These are phyloP conservation scores for Helicoverpa zea DNA, from an alignment of 1,140 invertebrate genomes.

Conservation along the genomic window DNA sequence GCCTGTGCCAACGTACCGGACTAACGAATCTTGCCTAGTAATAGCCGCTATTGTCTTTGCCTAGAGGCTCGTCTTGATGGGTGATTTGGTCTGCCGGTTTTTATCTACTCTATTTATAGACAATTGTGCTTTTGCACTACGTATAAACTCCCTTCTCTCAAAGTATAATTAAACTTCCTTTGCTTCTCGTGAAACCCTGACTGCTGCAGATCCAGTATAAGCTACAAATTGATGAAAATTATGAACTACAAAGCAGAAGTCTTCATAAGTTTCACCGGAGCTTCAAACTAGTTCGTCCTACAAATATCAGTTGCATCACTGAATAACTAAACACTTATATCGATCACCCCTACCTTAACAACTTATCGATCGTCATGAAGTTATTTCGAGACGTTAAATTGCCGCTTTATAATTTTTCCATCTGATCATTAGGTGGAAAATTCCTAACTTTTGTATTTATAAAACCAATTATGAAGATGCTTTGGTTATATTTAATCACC, in stretches of 20 bases:
- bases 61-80: no score
- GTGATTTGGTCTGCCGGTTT: no score
- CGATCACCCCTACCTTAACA: background rate
- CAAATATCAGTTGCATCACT: conserved; percentile 10
- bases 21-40: background rate
- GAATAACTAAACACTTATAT: conserved; percentile 18
- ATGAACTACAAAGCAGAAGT: no score
- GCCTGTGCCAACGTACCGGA: background rate
- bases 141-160: no score
- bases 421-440: background rate
- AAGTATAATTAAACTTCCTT: no score
- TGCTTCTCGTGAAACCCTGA: no score
- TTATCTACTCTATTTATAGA: no score
- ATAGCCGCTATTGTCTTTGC: background rate
- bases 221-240: no score
- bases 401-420: background rate
- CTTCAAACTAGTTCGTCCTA: background rate
- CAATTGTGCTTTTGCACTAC: no score
- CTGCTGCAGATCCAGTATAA: no score
- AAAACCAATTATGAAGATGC: background rate
- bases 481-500: no score
- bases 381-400: background rate
- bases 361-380: background rate
- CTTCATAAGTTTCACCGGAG: background rate
- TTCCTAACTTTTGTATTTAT: no score